Evolutionary conservation across 2,797 vertebrate genomes (phyloP).

Genomic region (Antennarius maculatus): DNA sequence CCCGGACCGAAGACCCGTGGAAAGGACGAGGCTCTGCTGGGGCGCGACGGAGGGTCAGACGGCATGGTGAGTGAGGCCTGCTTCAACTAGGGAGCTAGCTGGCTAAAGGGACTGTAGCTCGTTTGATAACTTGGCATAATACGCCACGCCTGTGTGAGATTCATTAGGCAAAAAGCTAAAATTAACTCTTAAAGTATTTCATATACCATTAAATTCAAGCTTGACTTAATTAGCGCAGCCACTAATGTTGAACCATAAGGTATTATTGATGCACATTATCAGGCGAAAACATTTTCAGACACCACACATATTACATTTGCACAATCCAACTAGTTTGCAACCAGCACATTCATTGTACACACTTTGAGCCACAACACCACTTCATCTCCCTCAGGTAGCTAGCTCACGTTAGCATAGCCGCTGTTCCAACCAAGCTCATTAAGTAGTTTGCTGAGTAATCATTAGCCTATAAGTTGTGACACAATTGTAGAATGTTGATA

Average conservation of each 20-base stretch:
- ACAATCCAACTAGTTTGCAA: slow-evolving; percentile 5
- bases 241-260: neutral
- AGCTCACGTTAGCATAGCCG: slow-evolving; percentile 57
- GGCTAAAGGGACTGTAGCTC: slow-evolving; percentile 33
- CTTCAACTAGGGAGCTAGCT: slow-evolving; percentile 37
- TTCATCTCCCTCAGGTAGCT: slow-evolving; percentile 24
- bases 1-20: slow-evolving; percentile 81
- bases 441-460: slow-evolving; percentile 82
- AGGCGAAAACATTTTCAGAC: neutral
- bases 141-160: slow-evolving; percentile 22
- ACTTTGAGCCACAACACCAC: neutral
- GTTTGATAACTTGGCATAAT: slow-evolving; percentile 44
- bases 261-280: neutral
- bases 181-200: slow-evolving; percentile 18
- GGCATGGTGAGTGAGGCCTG: slow-evolving; percentile 85
- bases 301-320: slow-evolving; percentile 7
- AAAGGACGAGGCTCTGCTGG: slow-evolving; percentile 79
- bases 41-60: slow-evolving; percentile 80
- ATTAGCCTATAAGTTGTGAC: slow-evolving; percentile 53
- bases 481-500: rapidly evolving
- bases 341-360: neutral
- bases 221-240: neutral
- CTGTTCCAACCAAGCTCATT: slow-evolving; percentile 61
- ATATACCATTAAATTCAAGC: neutral
- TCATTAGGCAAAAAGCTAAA: slow-evolving; percentile 24